These are phyloP conservation scores for Coelogynopora nodosa DNA, from an alignment of 2,888 invertebrate species.

Conservation along the genomic window DNA sequence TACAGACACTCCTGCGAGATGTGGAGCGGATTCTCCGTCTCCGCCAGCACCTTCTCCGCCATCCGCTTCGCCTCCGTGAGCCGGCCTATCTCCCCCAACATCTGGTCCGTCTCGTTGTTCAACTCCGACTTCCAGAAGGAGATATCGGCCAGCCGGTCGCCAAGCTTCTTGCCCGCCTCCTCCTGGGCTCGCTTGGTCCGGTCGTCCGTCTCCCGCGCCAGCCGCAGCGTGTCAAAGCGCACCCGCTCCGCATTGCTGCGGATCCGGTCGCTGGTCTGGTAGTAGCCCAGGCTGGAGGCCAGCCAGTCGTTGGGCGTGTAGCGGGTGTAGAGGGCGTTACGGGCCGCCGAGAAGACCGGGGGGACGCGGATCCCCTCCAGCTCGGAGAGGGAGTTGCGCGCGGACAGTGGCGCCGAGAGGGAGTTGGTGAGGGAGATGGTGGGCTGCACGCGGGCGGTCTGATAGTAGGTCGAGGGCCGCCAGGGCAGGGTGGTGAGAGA, in stretches of 20 bases:
- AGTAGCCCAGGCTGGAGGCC: conserved; percentile 73
- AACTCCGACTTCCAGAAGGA: conserved; percentile 85
- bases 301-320: conserved; percentile 89
- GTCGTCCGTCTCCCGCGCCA: conserved; percentile 63
- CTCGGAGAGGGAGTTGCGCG: conserved; percentile 52
- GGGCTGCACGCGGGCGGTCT: conserved; percentile 52
- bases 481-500: conserved; percentile 61
- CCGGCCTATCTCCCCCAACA: conserved; percentile 75
- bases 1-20: conserved; percentile 89
- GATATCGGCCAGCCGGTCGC: conserved; percentile 81
- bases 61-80: conserved; percentile 72
- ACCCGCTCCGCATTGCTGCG: conserved; percentile 67
- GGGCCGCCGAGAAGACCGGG: conserved; percentile 61
- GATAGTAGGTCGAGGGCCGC: conserved; percentile 61
- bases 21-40: conserved; percentile 83
- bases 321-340: conserved; percentile 69
- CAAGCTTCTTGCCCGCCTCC: conserved; percentile 43
- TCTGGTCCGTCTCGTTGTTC: conserved; percentile 75
- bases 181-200: conserved; percentile 64
- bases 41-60: conserved; percentile 70
- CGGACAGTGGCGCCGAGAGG: conserved; percentile 34
- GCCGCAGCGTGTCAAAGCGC: conserved; percentile 58
- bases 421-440: conserved; percentile 48
- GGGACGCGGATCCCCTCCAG: conserved; percentile 59
- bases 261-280: conserved; percentile 81